A percentile compares a stretch with the other conserved stretches of the same genome.
phyloP scores from a whole-genome alignment of 2,888 invertebrate species.

The Melinaea marsaeus region DNA sequence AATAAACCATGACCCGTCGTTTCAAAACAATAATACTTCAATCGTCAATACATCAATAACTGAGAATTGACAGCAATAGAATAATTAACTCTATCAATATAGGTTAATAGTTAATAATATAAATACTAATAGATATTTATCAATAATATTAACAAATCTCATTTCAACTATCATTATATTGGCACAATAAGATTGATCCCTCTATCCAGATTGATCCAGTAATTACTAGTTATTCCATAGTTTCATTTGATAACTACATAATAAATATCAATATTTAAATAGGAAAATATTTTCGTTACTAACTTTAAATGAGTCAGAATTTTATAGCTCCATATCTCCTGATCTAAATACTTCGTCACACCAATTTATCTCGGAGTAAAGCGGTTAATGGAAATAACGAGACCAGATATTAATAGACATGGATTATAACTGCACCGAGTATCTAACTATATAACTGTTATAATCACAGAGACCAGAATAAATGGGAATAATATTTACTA shows the following conservation, averaged over 20 bases:
- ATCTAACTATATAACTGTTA: conserved; percentile 1
- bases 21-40: no score
- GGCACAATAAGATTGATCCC: no score
- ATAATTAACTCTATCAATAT: not conserved
- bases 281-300: not conserved
- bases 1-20: no score
- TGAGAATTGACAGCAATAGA: not conserved
- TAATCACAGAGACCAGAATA: not conserved
- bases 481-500: no score
- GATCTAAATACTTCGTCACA: conserved; percentile 3
- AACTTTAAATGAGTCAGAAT: not conserved
- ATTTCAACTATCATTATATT: not conserved
- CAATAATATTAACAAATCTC: not conserved
- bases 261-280: not conserved
- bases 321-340: not conserved
- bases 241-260: no score
- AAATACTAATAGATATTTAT: conserved; percentile 11
- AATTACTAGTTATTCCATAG: no score
- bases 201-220: no score
- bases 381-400: conserved; percentile 23
- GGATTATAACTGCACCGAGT: conserved; percentile 7
- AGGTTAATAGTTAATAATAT: conserved; percentile 9
- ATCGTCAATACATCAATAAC: not conserved
- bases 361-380: conserved; percentile 20
- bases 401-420: conserved; percentile 14